Evolutionary conservation across 2,888 invertebrate species (phyloP), one percentile per base, ranked within the genome.

Genomic region (Endotricha flammealis): DNA sequence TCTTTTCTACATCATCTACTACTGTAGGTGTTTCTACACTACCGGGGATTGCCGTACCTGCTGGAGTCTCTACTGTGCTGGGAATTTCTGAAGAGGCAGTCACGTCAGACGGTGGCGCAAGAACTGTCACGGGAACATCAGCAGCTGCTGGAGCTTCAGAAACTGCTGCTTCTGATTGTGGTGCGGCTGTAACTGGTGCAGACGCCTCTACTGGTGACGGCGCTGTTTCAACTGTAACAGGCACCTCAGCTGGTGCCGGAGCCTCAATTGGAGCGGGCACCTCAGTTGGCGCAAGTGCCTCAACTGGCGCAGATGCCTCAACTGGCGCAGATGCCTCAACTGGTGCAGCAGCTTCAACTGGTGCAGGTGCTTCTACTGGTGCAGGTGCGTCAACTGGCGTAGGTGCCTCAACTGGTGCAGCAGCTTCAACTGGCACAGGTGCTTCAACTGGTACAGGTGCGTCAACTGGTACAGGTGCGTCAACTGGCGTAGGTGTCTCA

Each of bases 11-110:
- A 17, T 47, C 36, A 29, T 30, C 39, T 33, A 43, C 42, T 31
- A 32, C 36, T n/a, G 49, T 37, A 32, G 41, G 40, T 48, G 53
- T 50, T 59, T 55, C 57, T 54, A 52, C 50, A 44, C 36, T 35
- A 37, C 39, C 32, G 31, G 48, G 24, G 45, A 44, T 36, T 38
- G 38, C 35, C 29, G 42, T 28, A 23, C 35, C 39, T 31, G 44
- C 42, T 20, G 45, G 25, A 11, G 49, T 39, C 41, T 43, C 31
- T 24, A 43, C 44, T 39, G 37, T 33, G 9, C 38, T 28, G 8
- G 39, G 35, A 29, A 47, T 31, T 30, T 38, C 41, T 31, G 42
- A 12, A 10, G 41, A 23, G 12, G 38, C 35, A 14, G 46, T 28
- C 12, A 42, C 38, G 14, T 25, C 36, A 10, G 23, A 34, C 3